These are phyloP conservation scores for Linepithema humile DNA, from an alignment of 1,140 invertebrate genomes.

Conservation along the genomic window DNA sequence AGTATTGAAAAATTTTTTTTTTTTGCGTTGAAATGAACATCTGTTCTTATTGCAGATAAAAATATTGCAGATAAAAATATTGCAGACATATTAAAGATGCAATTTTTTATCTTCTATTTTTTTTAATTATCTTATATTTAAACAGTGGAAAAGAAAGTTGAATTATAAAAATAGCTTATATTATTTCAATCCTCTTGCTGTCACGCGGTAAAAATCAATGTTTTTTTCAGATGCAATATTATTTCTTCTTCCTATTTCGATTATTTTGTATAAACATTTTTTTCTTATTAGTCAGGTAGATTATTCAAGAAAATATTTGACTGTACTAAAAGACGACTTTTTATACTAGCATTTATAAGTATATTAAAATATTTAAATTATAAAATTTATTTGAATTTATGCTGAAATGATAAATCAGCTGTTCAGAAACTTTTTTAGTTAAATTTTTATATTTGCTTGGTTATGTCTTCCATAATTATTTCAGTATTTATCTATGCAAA, in stretches of 20 bases:
- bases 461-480: neutral
- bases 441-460: neutral
- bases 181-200: neutral
- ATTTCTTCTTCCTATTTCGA: neutral
- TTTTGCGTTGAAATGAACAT: no score
- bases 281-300: neutral
- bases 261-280: neutral
- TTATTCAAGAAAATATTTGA: no score
- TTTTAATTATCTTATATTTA: neutral
- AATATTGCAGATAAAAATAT: no score
- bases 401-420: neutral
- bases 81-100: no score
- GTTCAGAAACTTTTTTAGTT: neutral
- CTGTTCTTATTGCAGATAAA: no score
- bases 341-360: no score
- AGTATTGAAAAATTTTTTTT: neutral
- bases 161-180: neutral
- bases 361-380: neutral
- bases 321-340: no score
- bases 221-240: neutral
- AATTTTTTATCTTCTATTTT: neutral
- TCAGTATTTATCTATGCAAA: neutral
- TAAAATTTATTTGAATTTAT: neutral
- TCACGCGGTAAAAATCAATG: neutral
- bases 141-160: neutral